Conservation (phyloP, 2,888 invertebrate genomes). For the Drosophila eohydei region DNA sequence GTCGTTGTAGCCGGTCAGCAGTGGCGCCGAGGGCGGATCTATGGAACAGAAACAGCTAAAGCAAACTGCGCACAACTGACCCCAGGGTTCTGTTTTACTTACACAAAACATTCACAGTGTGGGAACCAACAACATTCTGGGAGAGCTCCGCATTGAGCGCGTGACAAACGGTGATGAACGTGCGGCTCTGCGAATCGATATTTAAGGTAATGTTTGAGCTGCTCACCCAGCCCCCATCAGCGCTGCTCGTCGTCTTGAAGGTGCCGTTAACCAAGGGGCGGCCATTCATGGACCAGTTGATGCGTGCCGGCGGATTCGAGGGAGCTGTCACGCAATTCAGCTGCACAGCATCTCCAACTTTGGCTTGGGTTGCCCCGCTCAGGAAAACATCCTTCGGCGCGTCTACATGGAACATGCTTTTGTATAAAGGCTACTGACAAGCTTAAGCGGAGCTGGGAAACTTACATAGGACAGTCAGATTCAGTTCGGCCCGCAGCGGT, state of each 20-base stretch:
- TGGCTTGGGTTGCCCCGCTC: constrained; percentile 79
- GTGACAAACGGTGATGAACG: constrained; percentile 81
- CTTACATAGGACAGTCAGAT: constrained; percentile 83
- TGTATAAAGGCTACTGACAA: constrained; percentile 1
- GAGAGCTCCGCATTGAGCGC: constrained; percentile 82
- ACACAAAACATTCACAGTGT: constrained; percentile 83
- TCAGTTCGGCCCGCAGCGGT: constrained; percentile 78
- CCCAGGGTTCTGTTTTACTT: constrained; percentile 50
- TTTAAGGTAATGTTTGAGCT: constrained; percentile 79
- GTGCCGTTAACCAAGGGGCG: constrained; percentile 76
- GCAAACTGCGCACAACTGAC: background rate
- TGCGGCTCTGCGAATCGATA: constrained; percentile 80
- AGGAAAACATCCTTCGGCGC: constrained; percentile 81
- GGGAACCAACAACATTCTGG: constrained; percentile 83
- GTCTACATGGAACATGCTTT: constrained; percentile 53
- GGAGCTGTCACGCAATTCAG: constrained; percentile 81
- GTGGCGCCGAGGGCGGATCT: constrained; percentile 82
- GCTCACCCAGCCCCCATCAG: constrained; percentile 82
- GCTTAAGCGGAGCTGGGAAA: background rate
- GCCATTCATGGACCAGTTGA: constrained; percentile 83
- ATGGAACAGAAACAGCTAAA: constrained; percentile 12
- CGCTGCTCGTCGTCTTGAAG: constrained; percentile 67
- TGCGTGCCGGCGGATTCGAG: constrained; percentile 81
- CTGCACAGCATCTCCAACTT: constrained; percentile 77
- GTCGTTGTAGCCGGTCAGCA: constrained; percentile 81